Percentiles rank a stretch among this genome's conserved stretches.
phyloP scores from a whole-genome alignment of 2,113 vertebrate genomes.

The Limanda limanda region DNA sequence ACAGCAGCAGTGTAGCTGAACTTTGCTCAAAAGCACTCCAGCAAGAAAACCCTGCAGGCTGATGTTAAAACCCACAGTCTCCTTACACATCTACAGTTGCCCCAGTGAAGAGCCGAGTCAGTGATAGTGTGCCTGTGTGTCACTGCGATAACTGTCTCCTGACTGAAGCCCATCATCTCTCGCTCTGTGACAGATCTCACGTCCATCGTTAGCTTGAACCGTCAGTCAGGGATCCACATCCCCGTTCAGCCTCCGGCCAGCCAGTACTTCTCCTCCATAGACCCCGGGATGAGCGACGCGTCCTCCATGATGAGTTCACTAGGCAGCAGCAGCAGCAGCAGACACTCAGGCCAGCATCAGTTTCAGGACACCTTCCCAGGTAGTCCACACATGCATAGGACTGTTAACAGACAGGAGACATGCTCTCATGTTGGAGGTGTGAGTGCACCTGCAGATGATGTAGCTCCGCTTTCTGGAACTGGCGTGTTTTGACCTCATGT shows the following conservation, averaged over 20 bases:
- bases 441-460: constrained; percentile 27
- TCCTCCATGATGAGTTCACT: constrained; percentile 93
- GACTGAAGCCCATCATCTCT: constrained; percentile 75
- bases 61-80: not conserved
- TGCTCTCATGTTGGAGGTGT: constrained; percentile 18
- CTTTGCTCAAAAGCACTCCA: constrained; percentile 22
- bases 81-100: not conserved
- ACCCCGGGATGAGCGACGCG: constrained; percentile 91
- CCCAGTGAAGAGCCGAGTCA: constrained; percentile 6
- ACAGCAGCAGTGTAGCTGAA: constrained; percentile 14
- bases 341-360: constrained; percentile 96
- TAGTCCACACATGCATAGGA: constrained; percentile 74
- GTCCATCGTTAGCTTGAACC: constrained; percentile 91
- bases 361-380: constrained; percentile 99
- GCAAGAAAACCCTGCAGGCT: constrained; percentile 5
- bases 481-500: not conserved
- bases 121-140: constrained; percentile 46
- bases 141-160: constrained; percentile 38
- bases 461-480: no score
- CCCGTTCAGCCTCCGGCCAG: constrained; percentile 89
- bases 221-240: constrained; percentile 91
- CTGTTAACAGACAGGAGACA: constrained; percentile 31
- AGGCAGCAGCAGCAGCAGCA: constrained; percentile 87
- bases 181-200: constrained; percentile 92
- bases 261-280: constrained; percentile 97